Conservation (phyloP, 2,113 vertebrate species). For the Pipra filicauda region DNA sequence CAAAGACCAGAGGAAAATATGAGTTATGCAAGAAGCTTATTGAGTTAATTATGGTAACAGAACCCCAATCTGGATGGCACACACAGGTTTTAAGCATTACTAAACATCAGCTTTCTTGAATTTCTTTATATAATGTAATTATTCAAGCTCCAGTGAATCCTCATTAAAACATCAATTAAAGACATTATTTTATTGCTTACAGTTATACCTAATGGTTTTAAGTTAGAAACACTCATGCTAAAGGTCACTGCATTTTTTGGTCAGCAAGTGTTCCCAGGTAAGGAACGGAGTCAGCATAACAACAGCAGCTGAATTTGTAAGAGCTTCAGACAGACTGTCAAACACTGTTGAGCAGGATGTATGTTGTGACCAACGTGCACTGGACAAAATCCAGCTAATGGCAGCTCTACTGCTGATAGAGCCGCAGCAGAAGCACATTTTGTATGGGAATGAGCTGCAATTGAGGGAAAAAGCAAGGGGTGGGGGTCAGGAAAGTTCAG, state of each 20-base stretch:
- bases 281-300: not conserved
- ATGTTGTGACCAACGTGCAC: not conserved
- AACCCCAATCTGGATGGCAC: not conserved
- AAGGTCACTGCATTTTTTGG: not conserved
- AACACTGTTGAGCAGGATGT: not conserved
- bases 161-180: not conserved
- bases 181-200: not conserved
- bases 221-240: not conserved
- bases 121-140: constrained; percentile 31
- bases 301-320: not conserved
- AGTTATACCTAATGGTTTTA: not conserved
- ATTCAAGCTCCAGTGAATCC: not conserved
- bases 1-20: not conserved
- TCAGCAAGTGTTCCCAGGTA: not conserved
- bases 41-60: not conserved
- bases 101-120: constrained; percentile 7
- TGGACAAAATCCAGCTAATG: constrained; percentile 60
- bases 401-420: constrained; percentile 70
- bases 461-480: not conserved
- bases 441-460: not conserved
- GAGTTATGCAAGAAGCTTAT: not conserved
- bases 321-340: constrained; percentile 24
- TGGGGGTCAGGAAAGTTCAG: constrained; percentile 72
- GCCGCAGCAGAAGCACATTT: not conserved
- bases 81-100: not conserved